phyloP scores from a whole-genome alignment of 2,888 invertebrate genomes.

The Carabus problematicus region DNA sequence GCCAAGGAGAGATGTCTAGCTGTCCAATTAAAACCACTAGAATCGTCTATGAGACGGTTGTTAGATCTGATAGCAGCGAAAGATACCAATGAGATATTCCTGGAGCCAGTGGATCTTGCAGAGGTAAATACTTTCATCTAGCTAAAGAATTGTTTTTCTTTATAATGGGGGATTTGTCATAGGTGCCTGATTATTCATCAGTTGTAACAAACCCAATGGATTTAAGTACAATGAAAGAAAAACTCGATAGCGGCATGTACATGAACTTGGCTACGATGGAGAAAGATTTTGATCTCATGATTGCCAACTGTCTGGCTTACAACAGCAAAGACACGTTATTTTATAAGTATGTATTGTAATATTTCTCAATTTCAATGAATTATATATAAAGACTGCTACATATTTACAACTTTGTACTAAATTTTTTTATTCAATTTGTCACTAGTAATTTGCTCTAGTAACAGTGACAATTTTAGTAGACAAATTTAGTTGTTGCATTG shows the following conservation, averaged over 20 bases:
- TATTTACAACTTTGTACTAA: too few species aligned
- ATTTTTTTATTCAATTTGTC: too few species aligned
- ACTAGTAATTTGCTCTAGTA: too few species aligned
- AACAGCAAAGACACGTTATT: constrained; percentile 96
- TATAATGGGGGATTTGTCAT: constrained; percentile 23
- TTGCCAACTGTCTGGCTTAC: constrained; percentile 93
- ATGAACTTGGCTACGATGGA: constrained; percentile 79
- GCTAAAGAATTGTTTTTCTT: constrained; percentile 9
- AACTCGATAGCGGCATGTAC: constrained; percentile 74
- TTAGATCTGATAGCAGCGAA: constrained; percentile 78
- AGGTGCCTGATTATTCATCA: constrained; percentile 89
- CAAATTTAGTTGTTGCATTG: too few species aligned
- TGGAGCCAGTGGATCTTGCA: constrained; percentile 88
- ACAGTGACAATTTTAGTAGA: too few species aligned
- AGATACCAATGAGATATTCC: constrained; percentile 88
- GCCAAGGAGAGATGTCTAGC: constrained; percentile 82
- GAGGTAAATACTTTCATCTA: constrained; percentile 64
- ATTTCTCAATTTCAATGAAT: not conserved
- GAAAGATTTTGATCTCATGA: constrained; percentile 93
- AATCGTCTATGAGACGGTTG: constrained; percentile 78
- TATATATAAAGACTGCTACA: not conserved
- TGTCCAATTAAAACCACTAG: constrained; percentile 82
- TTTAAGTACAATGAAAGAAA: constrained; percentile 84
- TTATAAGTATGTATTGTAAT: constrained; percentile 67
- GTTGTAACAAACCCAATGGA: constrained; percentile 90